Evolutionary conservation across 2,888 invertebrate species (phyloP).

Genomic region (Archips crataeganus): DNA sequence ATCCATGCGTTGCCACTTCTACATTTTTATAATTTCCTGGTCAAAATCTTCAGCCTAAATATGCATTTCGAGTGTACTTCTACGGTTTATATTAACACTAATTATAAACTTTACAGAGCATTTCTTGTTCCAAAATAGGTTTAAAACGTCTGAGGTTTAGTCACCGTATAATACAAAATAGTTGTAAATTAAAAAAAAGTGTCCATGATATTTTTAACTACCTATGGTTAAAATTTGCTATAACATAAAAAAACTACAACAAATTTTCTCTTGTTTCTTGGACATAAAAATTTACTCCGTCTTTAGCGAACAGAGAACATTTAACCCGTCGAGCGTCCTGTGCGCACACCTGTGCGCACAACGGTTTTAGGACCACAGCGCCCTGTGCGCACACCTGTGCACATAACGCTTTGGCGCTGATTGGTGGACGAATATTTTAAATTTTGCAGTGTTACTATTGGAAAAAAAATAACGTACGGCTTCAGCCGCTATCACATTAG

Average conservation of each 20-base stretch:
- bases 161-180: neutral
- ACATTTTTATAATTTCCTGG: too few species aligned
- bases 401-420: too few species aligned
- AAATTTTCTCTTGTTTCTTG: neutral
- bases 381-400: too few species aligned
- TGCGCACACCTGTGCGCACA: too few species aligned
- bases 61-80: conserved; percentile 16
- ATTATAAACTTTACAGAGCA: neutral
- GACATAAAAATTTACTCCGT: neutral
- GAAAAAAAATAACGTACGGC: too few species aligned
- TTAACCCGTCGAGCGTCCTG: too few species aligned
- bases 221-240: neutral
- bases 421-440: too few species aligned
- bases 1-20: too few species aligned
- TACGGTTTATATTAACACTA: conserved; percentile 8
- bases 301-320: neutral
- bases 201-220: conserved; percentile 1
- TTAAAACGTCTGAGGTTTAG: conserved; percentile 1
- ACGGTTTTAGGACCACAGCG: too few species aligned
- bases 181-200: neutral
- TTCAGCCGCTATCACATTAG: too few species aligned
- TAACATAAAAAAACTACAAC: neutral
- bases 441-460: too few species aligned
- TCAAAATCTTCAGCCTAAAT: conserved; percentile 11
- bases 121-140: neutral